A percentile compares a stretch with the other conserved stretches of the same genome.
phyloP scores from a whole-genome alignment of 1,140 invertebrate genomes.

The Drosophila orosa region DNA sequence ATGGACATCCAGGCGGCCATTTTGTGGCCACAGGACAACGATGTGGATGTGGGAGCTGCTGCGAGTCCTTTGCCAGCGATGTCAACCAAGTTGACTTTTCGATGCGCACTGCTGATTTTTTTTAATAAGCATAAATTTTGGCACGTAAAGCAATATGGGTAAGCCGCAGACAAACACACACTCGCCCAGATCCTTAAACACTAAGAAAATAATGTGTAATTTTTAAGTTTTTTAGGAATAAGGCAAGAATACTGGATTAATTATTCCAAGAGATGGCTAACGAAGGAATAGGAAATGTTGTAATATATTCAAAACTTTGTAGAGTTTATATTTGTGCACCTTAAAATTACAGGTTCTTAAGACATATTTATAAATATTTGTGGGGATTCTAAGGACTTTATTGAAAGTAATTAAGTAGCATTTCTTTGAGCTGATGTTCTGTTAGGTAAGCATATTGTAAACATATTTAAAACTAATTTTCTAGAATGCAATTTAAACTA shows the following conservation, averaged over 20 bases:
- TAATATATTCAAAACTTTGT: neutral
- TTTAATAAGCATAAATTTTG: slow-evolving; percentile 78
- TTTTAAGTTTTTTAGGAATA: neutral
- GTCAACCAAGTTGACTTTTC: slow-evolving; percentile 66
- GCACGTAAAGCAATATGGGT: slow-evolving; percentile 63
- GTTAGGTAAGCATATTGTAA: no score
- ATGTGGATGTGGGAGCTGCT: slow-evolving; percentile 49
- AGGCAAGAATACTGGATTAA: neutral
- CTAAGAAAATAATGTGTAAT: neutral
- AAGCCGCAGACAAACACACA: slow-evolving; percentile 50
- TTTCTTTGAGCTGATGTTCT: neutral
- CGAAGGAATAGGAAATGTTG: neutral
- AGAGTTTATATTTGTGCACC: neutral
- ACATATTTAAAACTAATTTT: no score
- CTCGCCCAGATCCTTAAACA: slow-evolving; percentile 6
- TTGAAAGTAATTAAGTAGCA: neutral
- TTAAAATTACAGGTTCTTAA: neutral
- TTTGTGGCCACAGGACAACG: slow-evolving; percentile 60
- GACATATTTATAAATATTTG: neutral
- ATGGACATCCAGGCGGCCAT: slow-evolving; percentile 61
- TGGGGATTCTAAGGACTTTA: neutral
- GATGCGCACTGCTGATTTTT: slow-evolving; percentile 73
- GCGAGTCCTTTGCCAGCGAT: slow-evolving; percentile 37
- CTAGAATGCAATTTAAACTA: neutral
- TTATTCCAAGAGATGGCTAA: neutral